Evolutionary conservation across 2,797 vertebrate species (phyloP).

Genomic region (Cossypha heuglini): DNA sequence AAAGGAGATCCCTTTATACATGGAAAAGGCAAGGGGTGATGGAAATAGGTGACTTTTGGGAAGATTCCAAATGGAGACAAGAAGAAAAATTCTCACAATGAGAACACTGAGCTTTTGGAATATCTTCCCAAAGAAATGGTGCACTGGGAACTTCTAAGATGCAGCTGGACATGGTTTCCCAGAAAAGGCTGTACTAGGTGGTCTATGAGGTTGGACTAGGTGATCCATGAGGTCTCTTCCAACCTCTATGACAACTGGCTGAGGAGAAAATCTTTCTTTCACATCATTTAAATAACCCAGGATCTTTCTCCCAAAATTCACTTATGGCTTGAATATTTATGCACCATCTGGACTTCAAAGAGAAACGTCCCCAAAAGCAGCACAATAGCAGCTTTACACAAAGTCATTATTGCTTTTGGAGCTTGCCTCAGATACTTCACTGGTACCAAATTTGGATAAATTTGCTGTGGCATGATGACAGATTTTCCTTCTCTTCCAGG

Average conservation of each 20-base stretch:
- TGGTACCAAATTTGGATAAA: background rate
- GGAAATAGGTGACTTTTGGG: background rate
- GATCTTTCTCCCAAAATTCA: background rate
- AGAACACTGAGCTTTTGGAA: background rate
- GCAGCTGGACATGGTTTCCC: background rate
- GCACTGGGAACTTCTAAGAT: background rate
- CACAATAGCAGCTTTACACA: background rate
- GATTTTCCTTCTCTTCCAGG: background rate
- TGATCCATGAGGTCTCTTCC: background rate
- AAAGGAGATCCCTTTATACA: background rate
- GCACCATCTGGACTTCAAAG: background rate
- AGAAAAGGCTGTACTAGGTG: background rate
- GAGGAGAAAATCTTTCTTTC: background rate
- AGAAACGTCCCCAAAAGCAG: background rate
- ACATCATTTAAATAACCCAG: background rate
- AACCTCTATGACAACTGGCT: rapidly evolving
- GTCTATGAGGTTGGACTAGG: no score
- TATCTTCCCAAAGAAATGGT: background rate
- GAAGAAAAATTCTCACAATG: background rate
- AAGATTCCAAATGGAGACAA: rapidly evolving
- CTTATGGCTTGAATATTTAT: background rate
- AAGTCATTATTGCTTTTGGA: background rate
- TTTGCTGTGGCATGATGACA: background rate
- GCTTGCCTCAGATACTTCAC: background rate
- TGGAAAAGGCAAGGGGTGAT: background rate